Evolutionary conservation across 2,888 invertebrate genomes (phyloP).

Genomic region (Dryobota labecula): DNA sequence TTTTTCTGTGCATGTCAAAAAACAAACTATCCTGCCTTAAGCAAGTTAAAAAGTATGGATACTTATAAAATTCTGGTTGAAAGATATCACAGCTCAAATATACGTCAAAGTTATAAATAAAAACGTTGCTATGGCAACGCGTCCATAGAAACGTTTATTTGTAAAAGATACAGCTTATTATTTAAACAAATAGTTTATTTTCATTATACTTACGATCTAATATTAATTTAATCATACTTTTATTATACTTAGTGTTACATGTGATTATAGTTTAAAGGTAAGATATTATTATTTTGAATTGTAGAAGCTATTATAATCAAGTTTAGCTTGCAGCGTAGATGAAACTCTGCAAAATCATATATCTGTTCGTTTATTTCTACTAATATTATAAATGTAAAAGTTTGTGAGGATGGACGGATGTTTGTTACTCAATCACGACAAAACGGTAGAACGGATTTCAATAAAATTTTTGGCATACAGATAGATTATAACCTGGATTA

Average conservation of each 20-base stretch:
- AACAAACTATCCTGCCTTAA: background rate
- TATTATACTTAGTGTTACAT: conserved; percentile 27
- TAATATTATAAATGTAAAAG: too few species aligned
- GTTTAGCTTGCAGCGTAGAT: background rate
- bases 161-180: conserved; percentile 14
- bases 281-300: conserved; percentile 3
- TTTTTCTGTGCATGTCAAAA: too few species aligned
- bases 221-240: conserved; percentile 21
- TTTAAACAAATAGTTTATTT: conserved; percentile 26
- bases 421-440: too few species aligned
- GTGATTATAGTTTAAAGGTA: conserved; percentile 45
- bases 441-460: too few species aligned
- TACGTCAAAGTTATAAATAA: conserved; percentile 25
- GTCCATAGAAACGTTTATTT: conserved; percentile 63
- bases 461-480: too few species aligned
- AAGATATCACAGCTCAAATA: too few species aligned
- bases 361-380: background rate
- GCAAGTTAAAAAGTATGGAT: background rate
- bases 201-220: conserved; percentile 3
- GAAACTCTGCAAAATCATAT: conserved; percentile 21
- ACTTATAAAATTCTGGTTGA: conserved; percentile 1
- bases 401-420: too few species aligned
- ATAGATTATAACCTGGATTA: too few species aligned
- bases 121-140: conserved; percentile 57
- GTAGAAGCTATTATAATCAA: background rate